Conservation (phyloP, 92 coral and sea anemone species). For the Pocillopora grandis region DNA sequence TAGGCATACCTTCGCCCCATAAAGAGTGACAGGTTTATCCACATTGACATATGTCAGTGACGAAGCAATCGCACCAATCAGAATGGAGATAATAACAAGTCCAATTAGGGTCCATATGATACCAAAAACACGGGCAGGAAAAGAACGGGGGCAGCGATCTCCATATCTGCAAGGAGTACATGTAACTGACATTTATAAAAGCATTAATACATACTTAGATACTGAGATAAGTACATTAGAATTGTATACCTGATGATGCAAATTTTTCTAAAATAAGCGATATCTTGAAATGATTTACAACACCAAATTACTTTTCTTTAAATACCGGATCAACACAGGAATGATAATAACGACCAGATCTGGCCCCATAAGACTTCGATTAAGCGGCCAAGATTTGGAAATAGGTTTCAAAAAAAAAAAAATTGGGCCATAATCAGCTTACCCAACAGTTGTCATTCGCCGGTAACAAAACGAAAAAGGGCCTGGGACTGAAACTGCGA, state of each 20-base stretch:
- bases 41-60: slow-evolving; percentile 50
- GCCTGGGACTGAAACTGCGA: too few relatives aligned
- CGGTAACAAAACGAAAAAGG: too few relatives aligned
- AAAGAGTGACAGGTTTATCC: slow-evolving; percentile 32
- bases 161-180: slow-evolving; percentile 50
- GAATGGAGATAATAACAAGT: slow-evolving; percentile 53
- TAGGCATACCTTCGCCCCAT: slow-evolving; percentile 37
- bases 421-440: background rate
- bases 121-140: slow-evolving; percentile 55
- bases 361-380: slow-evolving; percentile 54
- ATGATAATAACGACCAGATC: slow-evolving; percentile 48
- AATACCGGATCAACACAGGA: slow-evolving; percentile 44
- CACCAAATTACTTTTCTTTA: background rate
- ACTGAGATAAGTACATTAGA: too few relatives aligned
- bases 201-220: background rate
- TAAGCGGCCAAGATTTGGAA: slow-evolving; percentile 41
- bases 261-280: too few relatives aligned
- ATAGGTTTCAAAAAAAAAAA: slow-evolving; percentile 39
- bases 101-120: slow-evolving; percentile 71
- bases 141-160: slow-evolving; percentile 54
- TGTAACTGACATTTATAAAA: slow-evolving; percentile 45
- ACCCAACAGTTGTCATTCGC: slow-evolving; percentile 61
- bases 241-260: too few relatives aligned
- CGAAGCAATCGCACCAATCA: slow-evolving; percentile 62
- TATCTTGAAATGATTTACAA: too few relatives aligned